phyloP scores from a whole-genome alignment of 2,888 invertebrate species.

The Dryococelus australis region DNA sequence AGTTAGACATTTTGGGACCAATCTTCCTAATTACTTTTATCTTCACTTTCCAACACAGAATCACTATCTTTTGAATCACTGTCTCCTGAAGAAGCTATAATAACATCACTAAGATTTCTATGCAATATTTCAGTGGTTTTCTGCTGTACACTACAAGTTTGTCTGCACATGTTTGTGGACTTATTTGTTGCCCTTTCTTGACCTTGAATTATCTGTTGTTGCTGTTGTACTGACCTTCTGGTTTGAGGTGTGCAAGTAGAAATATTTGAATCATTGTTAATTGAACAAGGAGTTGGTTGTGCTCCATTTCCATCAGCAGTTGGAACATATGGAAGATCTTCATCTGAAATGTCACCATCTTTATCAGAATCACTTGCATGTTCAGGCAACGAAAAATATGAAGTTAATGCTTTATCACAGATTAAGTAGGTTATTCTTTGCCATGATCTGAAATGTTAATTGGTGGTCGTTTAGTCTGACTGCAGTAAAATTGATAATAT shows the following conservation, averaged over 20 bases:
- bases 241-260: neutral
- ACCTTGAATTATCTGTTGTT: neutral
- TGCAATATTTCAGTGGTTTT: too few species aligned
- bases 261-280: neutral
- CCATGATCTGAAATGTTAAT: neutral
- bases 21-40: too few species aligned
- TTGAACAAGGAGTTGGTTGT: neutral
- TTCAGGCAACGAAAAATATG: neutral
- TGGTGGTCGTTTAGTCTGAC: neutral
- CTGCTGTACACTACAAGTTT: too few species aligned
- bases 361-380: neutral
- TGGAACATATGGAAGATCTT: neutral
- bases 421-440: neutral
- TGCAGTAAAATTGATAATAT: neutral
- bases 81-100: too few species aligned
- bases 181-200: too few species aligned
- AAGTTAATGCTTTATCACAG: neutral
- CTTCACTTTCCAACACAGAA: too few species aligned
- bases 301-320: neutral
- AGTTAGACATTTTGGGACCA: too few species aligned
- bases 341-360: neutral
- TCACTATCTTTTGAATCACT: too few species aligned
- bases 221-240: neutral
- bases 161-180: too few species aligned
- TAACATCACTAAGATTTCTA: too few species aligned